Evolutionary conservation across 2,888 invertebrate species (phyloP).

Genomic region (Alentia gelatinosa): DNA sequence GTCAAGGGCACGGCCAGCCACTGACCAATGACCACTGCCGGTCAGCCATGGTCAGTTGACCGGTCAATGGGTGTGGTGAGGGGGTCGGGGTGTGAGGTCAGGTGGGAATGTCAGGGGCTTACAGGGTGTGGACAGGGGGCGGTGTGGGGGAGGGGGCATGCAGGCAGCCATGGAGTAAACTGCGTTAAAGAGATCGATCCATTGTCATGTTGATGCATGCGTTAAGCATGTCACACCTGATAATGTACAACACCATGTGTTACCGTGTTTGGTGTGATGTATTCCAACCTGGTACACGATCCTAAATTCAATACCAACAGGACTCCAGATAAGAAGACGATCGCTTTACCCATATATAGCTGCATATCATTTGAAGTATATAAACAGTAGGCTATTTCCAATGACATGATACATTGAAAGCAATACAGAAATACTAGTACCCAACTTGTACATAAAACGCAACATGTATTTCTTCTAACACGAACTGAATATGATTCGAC

Average conservation of each 20-base stretch:
- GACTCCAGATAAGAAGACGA: no score
- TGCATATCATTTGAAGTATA: no score
- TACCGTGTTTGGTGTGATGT: background rate
- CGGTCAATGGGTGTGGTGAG: conserved; percentile 34
- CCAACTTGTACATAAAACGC: no score
- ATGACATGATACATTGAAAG: no score
- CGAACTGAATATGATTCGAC: no score
- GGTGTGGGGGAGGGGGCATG: background rate
- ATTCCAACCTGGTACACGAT: no score
- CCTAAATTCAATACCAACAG: no score
- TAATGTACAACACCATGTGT: background rate
- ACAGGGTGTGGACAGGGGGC: background rate
- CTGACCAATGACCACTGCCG: background rate
- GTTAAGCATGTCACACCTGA: background rate
- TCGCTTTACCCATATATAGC: no score
- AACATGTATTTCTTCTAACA: no score
- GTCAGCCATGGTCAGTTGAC: conserved; percentile 23
- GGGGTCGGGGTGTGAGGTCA: background rate
- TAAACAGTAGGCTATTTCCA: no score
- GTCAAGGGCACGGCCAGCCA: background rate
- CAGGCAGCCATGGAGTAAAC: background rate
- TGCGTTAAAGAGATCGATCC: background rate
- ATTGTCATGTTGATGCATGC: background rate
- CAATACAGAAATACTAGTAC: no score
- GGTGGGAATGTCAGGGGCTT: background rate